Conservation (phyloP, 2,113 vertebrate species). For the Forbesichthys agassizii region DNA sequence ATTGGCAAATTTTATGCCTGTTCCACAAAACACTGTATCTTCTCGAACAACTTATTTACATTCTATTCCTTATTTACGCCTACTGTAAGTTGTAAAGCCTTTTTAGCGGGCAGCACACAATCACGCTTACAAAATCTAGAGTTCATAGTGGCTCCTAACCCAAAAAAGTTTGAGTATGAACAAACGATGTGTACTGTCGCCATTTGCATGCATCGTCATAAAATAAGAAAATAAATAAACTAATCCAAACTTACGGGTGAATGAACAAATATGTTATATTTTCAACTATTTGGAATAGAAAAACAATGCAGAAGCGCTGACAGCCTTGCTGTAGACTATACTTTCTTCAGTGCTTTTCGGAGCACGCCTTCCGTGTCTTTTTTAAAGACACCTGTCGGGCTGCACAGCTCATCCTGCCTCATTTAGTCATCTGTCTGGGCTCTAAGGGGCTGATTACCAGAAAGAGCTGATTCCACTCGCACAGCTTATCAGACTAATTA, state of each 20-base stretch:
- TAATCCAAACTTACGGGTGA: background rate
- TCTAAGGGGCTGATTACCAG: conserved; percentile 75
- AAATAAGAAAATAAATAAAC: background rate
- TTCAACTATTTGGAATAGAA: conserved; percentile 15
- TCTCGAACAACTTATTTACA: background rate
- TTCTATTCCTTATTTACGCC: conserved; percentile 18
- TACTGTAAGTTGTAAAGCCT: no score
- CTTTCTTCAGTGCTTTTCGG: background rate
- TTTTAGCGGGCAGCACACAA: no score
- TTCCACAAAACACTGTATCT: conserved; percentile 12
- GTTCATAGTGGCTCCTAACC: no score
- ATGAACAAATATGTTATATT: background rate
- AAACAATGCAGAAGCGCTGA: conserved; percentile 11
- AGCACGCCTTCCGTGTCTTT: conserved; percentile 54
- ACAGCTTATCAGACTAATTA: conserved; percentile 77
- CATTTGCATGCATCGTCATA: background rate
- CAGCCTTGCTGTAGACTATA: no score
- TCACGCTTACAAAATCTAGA: no score
- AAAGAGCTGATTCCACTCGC: conserved; percentile 69
- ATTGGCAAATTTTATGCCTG: conserved; percentile 49
- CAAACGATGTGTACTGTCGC: no score
- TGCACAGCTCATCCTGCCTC: conserved; percentile 73
- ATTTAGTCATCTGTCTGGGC: conserved; percentile 72
- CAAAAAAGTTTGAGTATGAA: no score
- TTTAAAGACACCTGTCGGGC: conserved; percentile 75